A percentile compares a stretch with the other conserved stretches of the same genome.
These are phyloP conservation scores for Microtus oregoni DNA, from an alignment of 2,113 vertebrate genomes.

Conservation along the genomic window DNA sequence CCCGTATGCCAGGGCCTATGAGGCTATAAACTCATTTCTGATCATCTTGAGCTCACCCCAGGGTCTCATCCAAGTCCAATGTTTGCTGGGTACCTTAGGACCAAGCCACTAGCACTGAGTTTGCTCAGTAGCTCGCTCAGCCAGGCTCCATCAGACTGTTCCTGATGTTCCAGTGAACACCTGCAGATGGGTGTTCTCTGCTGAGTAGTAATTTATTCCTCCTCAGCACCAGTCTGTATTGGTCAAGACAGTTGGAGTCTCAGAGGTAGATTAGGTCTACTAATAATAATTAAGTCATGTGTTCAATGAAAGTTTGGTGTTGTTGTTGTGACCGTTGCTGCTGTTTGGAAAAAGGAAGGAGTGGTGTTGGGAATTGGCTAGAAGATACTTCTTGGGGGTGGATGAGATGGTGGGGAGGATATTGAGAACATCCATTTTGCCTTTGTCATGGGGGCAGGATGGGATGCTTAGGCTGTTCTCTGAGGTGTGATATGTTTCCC, in stretches of 20 bases:
- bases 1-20: neutral
- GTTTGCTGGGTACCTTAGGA: neutral
- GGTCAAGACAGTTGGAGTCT: neutral
- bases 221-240: neutral
- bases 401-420: neutral
- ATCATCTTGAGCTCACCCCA: neutral
- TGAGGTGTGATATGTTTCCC: neutral
- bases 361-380: slow-evolving; percentile 6
- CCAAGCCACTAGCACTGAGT: neutral
- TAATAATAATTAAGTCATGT: slow-evolving; percentile 58
- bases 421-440: neutral
- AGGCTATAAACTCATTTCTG: neutral
- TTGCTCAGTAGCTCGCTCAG: neutral
- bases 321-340: slow-evolving; percentile 16
- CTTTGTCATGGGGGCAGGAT: neutral
- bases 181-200: neutral
- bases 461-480: neutral
- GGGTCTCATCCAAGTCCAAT: neutral
- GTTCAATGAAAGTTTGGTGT: slow-evolving; percentile 41
- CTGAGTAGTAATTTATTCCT: slow-evolving; percentile 24
- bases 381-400: neutral
- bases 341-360: slow-evolving; percentile 28
- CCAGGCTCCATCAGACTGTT: neutral
- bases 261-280: neutral
- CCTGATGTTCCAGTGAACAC: neutral